Evolutionary conservation across 2,888 invertebrate species (phyloP).

Genomic region (Mycalesis mineus): DNA sequence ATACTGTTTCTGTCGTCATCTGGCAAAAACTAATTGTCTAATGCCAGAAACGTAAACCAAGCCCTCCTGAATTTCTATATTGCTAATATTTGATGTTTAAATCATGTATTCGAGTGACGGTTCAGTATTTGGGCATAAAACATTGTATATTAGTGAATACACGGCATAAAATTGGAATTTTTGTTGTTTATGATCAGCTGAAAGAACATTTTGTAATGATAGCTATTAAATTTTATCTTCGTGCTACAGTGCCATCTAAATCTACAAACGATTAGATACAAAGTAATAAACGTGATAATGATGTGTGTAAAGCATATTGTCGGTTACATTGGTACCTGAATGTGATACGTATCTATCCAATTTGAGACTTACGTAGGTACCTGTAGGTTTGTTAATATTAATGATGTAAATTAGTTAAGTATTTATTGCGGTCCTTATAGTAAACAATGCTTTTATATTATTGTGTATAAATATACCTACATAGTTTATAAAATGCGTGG

Average conservation of each 20-base stretch:
- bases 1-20: too few relatives aligned
- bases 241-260: not conserved
- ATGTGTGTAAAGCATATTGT: not conserved
- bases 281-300: conserved; percentile 4
- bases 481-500: conserved; percentile 2
- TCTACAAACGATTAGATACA: conserved; percentile 7
- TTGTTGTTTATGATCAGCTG: too few relatives aligned
- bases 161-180: too few relatives aligned
- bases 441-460: conserved; percentile 6
- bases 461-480: not conserved
- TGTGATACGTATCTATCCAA: conserved; percentile 13
- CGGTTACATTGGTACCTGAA: conserved; percentile 12
- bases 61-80: too few relatives aligned
- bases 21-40: too few relatives aligned
- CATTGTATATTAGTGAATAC: too few relatives aligned
- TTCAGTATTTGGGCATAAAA: too few relatives aligned
- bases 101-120: too few relatives aligned
- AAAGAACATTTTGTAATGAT: not conserved
- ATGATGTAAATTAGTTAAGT: conserved; percentile 1
- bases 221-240: conserved; percentile 1
- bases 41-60: too few relatives aligned
- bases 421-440: conserved; percentile 4
- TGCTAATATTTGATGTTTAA: too few relatives aligned
- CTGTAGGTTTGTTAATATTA: not conserved
- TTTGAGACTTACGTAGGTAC: not conserved